phyloP scores from a whole-genome alignment of 2,113 vertebrate species.

The Platichthys flesus region DNA sequence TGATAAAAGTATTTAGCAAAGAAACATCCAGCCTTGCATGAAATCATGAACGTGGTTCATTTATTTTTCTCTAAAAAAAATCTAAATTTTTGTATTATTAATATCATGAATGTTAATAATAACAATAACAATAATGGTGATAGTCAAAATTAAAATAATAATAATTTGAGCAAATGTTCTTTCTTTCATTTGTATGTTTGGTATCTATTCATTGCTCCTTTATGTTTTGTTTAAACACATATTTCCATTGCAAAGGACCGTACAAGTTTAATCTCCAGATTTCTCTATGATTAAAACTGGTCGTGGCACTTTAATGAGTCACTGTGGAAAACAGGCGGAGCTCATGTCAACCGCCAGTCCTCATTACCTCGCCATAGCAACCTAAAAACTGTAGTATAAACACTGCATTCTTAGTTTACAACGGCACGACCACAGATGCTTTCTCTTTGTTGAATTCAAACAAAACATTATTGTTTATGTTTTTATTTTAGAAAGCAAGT shows the following conservation, averaged over 20 bases:
- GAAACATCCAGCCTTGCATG: too few species aligned
- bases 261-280: not conserved
- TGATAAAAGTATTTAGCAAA: too few species aligned
- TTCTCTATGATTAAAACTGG: not conserved
- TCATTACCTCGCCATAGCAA: conserved; percentile 54
- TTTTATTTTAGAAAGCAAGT: too few species aligned
- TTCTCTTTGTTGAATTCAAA: not conserved
- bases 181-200: not conserved
- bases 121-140: not conserved
- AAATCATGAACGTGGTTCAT: too few species aligned
- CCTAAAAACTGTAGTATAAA: conserved; percentile 44
- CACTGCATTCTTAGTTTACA: conserved; percentile 18
- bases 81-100: too few species aligned
- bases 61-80: too few species aligned
- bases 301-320: conserved; percentile 22
- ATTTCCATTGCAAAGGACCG: not conserved
- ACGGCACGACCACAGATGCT: conserved; percentile 2
- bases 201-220: not conserved
- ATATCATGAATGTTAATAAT: too few species aligned
- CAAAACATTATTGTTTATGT: not conserved
- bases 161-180: too few species aligned
- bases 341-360: conserved; percentile 22
- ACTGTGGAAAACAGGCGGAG: conserved; percentile 10
- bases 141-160: not conserved
- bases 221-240: not conserved